Base-by-base conservation (phyloP, 2,113 vertebrate species). In the Aegithalos caudatus region DNA sequence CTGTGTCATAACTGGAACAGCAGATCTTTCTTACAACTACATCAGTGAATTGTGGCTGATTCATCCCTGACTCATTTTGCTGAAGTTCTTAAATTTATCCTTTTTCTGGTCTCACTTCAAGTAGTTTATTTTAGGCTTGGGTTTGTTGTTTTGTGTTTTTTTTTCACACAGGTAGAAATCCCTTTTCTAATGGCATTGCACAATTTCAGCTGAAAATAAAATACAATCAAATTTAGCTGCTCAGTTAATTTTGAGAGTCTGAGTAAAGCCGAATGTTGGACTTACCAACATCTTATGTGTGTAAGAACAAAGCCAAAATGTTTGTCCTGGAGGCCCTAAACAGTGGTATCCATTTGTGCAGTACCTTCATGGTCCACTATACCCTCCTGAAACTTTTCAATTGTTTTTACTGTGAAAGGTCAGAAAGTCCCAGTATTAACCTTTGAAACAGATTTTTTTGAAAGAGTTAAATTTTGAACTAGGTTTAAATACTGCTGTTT, bases 61-160 rank as follows among this genome's bases (percentile, higher is more conserved):
- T 95, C 88, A 97, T 81, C 62, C 35, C 79, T 95, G 92, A 92
- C 53, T 92, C 73, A 91, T 79, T 94, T 84, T 67, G 58, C 50
- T 70, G 10, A 92, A 70, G 38, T 73, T 88, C 88, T 88, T 81
- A 86, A 88, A 90, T 47, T 77, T n/a, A 93, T 38, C 44, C 51
- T 74, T 70, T 87, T 73, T 40, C 35, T 62, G 24, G 54, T 17
- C 57, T 61, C 25, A 33, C 17, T 80, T 85, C 42, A 90, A 73
- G 62, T 17, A 82, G 57, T 80, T 85, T 57, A 45, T 84, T 94
- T 87, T 60, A 37, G 45, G 9, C 31, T 51, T 51, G 23, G 8
- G 10, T 8, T 29, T 29, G 28, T 44, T 70, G 71, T 58, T 56
- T 57, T 18, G 11, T 14, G 2, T 8, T 44, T 66, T 74, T 66